These are phyloP conservation scores for Drosophila melanosoma DNA, from an alignment of 2,888 invertebrate genomes.

Conservation along the genomic window DNA sequence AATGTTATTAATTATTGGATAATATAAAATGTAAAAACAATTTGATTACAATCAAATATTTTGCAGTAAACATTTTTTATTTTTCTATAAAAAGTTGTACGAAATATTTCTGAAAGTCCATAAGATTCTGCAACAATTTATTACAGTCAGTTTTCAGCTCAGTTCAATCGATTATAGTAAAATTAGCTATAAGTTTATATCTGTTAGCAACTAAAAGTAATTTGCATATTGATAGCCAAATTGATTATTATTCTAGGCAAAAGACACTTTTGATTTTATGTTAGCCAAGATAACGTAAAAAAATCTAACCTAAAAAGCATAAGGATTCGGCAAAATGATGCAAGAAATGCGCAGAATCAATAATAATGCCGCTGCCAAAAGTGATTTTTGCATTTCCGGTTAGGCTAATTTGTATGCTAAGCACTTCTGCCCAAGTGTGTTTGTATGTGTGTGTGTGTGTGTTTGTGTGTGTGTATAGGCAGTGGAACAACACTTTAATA, in stretches of 20 bases:
- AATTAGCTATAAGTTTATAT: background rate
- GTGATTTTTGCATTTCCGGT: constrained; percentile 76
- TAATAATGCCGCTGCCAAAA: constrained; percentile 73
- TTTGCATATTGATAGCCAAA: constrained; percentile 61
- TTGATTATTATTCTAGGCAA: constrained; percentile 45
- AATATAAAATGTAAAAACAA: background rate
- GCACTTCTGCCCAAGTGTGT: constrained; percentile 48
- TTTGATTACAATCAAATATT: background rate
- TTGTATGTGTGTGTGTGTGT: constrained; percentile 7
- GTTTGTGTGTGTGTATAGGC: constrained; percentile 14
- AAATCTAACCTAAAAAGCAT: background rate
- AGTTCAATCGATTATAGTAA: background rate
- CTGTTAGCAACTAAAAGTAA: constrained; percentile 17
- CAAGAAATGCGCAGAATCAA: constrained; percentile 54
- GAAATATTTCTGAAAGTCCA: background rate
- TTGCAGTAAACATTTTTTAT: no score
- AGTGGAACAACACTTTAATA: constrained; percentile 29
- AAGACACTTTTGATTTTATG: constrained; percentile 14
- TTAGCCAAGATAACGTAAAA: constrained; percentile 1
- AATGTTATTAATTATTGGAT: background rate
- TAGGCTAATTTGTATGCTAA: constrained; percentile 79
- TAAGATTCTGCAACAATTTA: no score
- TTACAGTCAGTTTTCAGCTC: background rate
- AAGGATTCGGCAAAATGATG: background rate
- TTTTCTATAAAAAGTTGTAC: background rate